Base-by-base conservation (phyloP, 1,140 invertebrate species). In the Nomia melanderi region DNA sequence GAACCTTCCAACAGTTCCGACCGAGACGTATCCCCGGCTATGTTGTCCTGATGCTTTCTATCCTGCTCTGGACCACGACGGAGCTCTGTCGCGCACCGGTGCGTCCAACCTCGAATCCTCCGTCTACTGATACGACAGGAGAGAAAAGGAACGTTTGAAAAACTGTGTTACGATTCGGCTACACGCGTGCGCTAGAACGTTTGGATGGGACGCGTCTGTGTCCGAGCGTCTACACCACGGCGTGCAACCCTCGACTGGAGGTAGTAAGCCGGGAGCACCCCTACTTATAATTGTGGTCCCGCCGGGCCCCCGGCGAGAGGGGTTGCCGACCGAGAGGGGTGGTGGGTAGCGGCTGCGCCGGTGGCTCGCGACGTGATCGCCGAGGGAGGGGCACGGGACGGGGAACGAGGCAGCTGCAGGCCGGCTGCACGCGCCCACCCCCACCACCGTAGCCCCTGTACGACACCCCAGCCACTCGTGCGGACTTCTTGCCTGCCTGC, bases 401-500 rank as follows among this genome's bases (percentile, higher is more conserved):
- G 81, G 81, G 77, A 80, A 84, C 4, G 84, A 88, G 85, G 90
- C 90, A 92, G 90, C 89, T 92, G 91, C 91, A 91, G 88, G 90
- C 91, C 90, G 91, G 91, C 91, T 91, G 91, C 91, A 92, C 91
- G 89, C 91, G 91, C 88, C 89, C 88, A 89, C 89, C 91, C 91
- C 91, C 91, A 91, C 90, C 87, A 89, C 86, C 78, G 29, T 74
- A 78, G 65, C 71, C 78, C 73, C 82, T 78, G 70, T 72, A 80
- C 82, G 83, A 84, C 83, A 85, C 82, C 83, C 82, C 77, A 81
- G 82, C 71, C 81, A 84, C 82, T 82, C 80, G 82, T 76, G 76
- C 80, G 81, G 82, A 83, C 82, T 82, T 82, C 82, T 73, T 73
- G 78, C 53, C 71, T 63, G 59, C 60, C 44, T 50, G 77, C 53